Base-by-base conservation (phyloP, 2,113 vertebrate species). In the Callaeas wilsoni region DNA sequence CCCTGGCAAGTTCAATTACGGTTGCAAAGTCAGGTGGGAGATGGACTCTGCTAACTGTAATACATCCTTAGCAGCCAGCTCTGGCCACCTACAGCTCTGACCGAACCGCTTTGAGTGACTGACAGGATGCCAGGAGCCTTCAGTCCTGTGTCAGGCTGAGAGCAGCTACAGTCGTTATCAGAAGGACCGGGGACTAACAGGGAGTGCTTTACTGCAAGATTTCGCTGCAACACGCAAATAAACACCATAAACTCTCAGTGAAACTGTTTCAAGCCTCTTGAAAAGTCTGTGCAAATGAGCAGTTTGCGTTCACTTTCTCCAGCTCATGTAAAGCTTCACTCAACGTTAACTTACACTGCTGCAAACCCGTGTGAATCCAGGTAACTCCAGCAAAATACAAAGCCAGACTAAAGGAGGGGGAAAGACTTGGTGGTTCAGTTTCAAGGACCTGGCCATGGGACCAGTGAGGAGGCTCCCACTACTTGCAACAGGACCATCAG, bases 1-100 rank as follows among this genome's bases (percentile, higher is more conserved):
- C 23, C 19, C 50, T 79, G 86, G 96, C 94, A 95, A 90, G 87
- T 94, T 91, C 93, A 92, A 94, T 94, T 94, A 95, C 2, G 0
- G 56, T 3, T 82, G 69, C 62, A 59, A 63, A 95, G 67, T 57
- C 80, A 84, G 80, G 9, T 42, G 76, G 73, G 85, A 96, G 92
- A 75, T 71, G 82, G 90, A 94, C 91, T 92, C 91, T 77, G 81
- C 84, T 89, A 70, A 93, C 39, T n/a, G 74, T 17, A 94, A 93
- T 59, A 57, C n/a, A 91, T 69, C 84, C 91, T 69, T 55, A 94
- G 83, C 77, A 84, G 74, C 71, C 84, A 46, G 76, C 60, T 80
- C 93, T 32, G 75, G 78, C 78, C 89, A 74, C 0, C 0, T 2
- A 64, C 41, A 19, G 60, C 62, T 81, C 94, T 90, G 75, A 74